Percentiles rank a stretch among this genome's conserved stretches.
Conservation (phyloP, 64 coral and sea anemone genomes). For the Pocillopora verrucosa region DNA sequence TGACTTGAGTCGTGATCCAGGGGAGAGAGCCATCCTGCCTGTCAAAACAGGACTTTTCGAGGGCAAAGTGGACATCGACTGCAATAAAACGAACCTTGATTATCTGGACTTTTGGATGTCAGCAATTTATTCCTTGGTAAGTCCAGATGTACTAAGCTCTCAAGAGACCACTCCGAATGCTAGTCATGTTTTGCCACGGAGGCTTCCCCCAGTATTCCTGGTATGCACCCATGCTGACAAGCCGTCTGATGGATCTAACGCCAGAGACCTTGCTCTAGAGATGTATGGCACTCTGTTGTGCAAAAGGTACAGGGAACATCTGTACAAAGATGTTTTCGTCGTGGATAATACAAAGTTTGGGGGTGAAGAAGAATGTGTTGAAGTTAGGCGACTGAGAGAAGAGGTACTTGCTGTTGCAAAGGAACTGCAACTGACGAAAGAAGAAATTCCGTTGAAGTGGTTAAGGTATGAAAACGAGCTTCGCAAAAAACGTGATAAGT, state of each 20-base stretch:
- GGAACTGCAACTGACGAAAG: too few relatives aligned
- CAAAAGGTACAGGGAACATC: neutral
- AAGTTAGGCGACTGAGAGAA: neutral
- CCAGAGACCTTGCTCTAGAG: neutral
- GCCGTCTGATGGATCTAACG: neutral
- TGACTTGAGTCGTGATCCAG: slow-evolving; percentile 6
- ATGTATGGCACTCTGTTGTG: neutral
- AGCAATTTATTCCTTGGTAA: too few relatives aligned
- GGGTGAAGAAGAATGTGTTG: neutral
- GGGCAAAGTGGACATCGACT: neutral
- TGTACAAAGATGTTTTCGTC: neutral
- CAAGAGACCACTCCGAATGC: too few relatives aligned
- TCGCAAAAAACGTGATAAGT: neutral
- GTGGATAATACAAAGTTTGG: neutral
- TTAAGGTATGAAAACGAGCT: neutral
- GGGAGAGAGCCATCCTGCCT: neutral
- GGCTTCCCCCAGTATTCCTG: too few relatives aligned
- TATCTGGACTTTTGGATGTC: slow-evolving; percentile 31
- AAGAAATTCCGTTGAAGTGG: too few relatives aligned
- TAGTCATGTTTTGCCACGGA: too few relatives aligned
- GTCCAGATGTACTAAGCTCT: too few relatives aligned
- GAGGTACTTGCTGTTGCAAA: neutral
- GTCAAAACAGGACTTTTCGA: neutral
- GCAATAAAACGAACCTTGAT: neutral
- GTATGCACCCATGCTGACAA: too few relatives aligned